Conservation (phyloP, 2,888 invertebrate species). For the Xylota segnis region DNA sequence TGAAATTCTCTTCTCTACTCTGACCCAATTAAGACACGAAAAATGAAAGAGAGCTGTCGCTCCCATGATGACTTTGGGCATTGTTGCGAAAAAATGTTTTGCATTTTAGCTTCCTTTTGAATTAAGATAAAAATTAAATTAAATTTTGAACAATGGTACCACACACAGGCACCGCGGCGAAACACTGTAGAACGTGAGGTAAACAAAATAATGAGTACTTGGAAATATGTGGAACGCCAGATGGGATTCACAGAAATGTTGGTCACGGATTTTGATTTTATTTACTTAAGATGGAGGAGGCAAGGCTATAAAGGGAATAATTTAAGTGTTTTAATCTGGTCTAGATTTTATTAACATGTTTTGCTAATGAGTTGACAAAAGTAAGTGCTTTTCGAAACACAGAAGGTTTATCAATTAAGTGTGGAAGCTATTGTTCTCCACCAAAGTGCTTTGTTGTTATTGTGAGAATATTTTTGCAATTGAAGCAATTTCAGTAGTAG, state of each 20-base stretch:
- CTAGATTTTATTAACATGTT: background rate
- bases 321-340: background rate
- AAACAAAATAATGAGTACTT: conserved; percentile 21
- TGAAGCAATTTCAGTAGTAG: too few species aligned
- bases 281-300: background rate
- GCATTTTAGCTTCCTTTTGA: conserved; percentile 14
- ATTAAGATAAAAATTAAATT: conserved; percentile 44
- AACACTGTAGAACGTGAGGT: conserved; percentile 22
- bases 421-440: too few species aligned
- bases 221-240: conserved; percentile 11
- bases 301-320: background rate
- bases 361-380: too few species aligned
- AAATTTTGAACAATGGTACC: conserved; percentile 30
- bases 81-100: conserved; percentile 40
- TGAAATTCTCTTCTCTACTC: conserved; percentile 35
- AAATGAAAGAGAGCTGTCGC: conserved; percentile 2
- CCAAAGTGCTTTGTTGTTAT: too few species aligned
- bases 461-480: too few species aligned
- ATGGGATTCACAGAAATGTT: conserved; percentile 24
- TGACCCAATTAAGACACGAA: conserved; percentile 10
- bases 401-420: too few species aligned
- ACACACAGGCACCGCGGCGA: background rate
- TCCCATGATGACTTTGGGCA: conserved; percentile 28
- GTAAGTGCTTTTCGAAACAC: too few species aligned
- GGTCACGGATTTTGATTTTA: conserved; percentile 2